Base-by-base conservation (phyloP, 2,888 invertebrate species). In the Agriopis aurantiaria region DNA sequence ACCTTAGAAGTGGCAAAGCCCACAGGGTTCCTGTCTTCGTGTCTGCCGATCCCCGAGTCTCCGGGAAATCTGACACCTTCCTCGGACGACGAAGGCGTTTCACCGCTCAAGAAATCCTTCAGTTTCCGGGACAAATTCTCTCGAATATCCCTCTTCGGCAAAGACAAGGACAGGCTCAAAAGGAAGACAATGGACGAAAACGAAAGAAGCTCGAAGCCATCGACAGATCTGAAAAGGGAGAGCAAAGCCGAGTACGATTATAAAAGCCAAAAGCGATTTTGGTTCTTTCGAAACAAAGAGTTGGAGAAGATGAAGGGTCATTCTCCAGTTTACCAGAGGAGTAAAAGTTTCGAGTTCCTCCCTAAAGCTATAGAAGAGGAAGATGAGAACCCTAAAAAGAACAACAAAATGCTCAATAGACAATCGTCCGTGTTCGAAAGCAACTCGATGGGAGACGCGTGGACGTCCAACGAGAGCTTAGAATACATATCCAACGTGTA, bases 311-410 rank as follows among this genome's bases (percentile, higher is more conserved):
- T 83, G 8, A 85, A 83, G 10, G 81, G 80, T 10, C 78, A 82
- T 11, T 81, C 81, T 17, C 89, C 91, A 1, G 80, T 86, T 14
- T 93, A 93, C 70, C 86, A 84, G 73, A 82, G 94, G 48, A 94
- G 94, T 73, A 94, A 94, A 69, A 94, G 94, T 77, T 94, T 93
- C 59, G 94, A 94, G 74, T 94, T 93, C 66, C 80, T 94, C 0
- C 94, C 94, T 0, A 85, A 85, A 83, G 90, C 92, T 0, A 77
- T 87, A 52, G 85, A 87, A 60, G 91, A 91, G 66, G 86, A 88
- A 6, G 83, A 83, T 0, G 82, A 83, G 46, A 79, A 80, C 9
- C 43, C 14, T 14, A 8, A 8, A n/a, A 59, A 78, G 5, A 61
- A 72, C n/a, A 82, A 78, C 12, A 76, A 73, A 23, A 74, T 78